phyloP scores from a whole-genome alignment of 2,797 vertebrate genomes.

The Craterocephalus amniculus region DNA sequence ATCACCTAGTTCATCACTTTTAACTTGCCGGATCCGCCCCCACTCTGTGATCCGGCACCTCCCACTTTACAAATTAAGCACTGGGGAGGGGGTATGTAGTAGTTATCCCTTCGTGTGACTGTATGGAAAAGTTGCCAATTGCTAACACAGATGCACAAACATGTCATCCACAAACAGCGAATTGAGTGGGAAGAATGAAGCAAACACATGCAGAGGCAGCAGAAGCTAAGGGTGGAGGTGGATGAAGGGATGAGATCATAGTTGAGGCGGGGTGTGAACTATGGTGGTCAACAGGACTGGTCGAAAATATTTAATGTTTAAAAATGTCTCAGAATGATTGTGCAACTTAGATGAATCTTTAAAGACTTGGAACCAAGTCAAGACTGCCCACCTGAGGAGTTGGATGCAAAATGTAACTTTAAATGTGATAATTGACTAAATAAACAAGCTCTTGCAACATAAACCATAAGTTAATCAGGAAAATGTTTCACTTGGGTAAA shows the following conservation, averaged over 20 bases:
- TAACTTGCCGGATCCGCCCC: too few species aligned
- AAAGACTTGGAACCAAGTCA: slow-evolving; percentile 1
- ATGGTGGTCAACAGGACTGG: slow-evolving; percentile 17
- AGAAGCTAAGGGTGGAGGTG: background rate
- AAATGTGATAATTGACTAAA: background rate
- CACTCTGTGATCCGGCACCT: too few species aligned
- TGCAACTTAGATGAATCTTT: background rate
- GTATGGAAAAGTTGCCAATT: slow-evolving; percentile 11
- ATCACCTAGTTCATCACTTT: too few species aligned
- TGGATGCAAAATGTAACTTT: background rate
- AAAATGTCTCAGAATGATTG: background rate
- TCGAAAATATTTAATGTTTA: too few species aligned
- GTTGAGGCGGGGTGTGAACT: slow-evolving; percentile 26
- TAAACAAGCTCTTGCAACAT: background rate
- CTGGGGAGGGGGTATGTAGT: too few species aligned
- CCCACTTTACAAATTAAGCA: too few species aligned
- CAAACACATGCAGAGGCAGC: slow-evolving; percentile 10
- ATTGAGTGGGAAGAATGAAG: background rate
- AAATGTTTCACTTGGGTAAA: background rate
- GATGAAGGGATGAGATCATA: slow-evolving; percentile 44
- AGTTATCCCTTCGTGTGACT: slow-evolving; percentile 6
- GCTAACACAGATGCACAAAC: slow-evolving; percentile 14
- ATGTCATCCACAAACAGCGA: background rate
- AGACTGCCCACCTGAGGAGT: too few species aligned
- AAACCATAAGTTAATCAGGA: background rate